Base-by-base conservation (phyloP, 2,113 vertebrate species). In the Tachuris rubrigastra region DNA sequence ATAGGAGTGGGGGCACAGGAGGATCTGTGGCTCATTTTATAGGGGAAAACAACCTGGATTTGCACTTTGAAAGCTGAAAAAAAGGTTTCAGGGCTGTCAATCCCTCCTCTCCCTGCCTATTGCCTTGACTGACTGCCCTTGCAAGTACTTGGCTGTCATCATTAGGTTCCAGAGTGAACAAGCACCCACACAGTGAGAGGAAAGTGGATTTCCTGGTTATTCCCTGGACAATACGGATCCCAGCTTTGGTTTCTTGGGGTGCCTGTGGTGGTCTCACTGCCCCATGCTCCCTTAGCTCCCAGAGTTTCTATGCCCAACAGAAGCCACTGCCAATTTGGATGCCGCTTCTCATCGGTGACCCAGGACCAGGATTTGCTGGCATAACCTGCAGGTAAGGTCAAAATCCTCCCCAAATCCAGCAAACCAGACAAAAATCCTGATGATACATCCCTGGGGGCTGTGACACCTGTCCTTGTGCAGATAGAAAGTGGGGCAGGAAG, bases 271-370 rank as follows among this genome's bases (percentile, higher is more conserved):
- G 8, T 59, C 42, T 79, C 2, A 2, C 53, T 77, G 63, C 9
- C 44, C 42, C 4, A 0, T 2, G 1, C 42, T 67, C 53, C 0
- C 0, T 79, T 76, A 23, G 56, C 39, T 75, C 53, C 31, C 0
- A 0, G 28, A 7, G 0, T 72, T 83, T 42, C 41, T 17, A 12
- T 10, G 14, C 24, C 24, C 10, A 1, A 14, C 44, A 35, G 77
- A 69, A 66, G 28, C 56, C 19, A 27, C 55, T 56, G 73, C 46
- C 14, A 24, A 1, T 75, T 42, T 2, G 2, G n/a, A 49, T 0
- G 2, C 14, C 0, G 0, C 1, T 3, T 59, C 58, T 72, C 53
- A 35, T 75, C 66, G 53, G 30, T 0, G 2, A 66, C 24, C 16
- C 60, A 73, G 62, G 1, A 2, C 17, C 37, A 41, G 85, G 65